Base-by-base conservation (phyloP, 2,797 vertebrate genomes). In the Danionella dracula region DNA sequence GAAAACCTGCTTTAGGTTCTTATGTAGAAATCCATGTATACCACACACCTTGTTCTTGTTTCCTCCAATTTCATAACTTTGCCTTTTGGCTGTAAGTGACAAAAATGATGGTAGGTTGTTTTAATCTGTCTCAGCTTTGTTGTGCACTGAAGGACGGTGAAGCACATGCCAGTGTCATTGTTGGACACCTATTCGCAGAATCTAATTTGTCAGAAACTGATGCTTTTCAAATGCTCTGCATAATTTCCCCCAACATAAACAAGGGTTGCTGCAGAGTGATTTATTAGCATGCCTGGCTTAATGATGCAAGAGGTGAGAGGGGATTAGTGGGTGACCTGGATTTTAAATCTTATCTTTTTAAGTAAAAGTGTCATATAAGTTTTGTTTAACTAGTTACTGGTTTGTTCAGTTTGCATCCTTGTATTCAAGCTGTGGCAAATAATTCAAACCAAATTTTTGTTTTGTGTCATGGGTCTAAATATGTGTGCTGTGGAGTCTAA, bases 151-250 rank as follows among this genome's bases (percentile, higher is more conserved):
- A 63, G 68, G 46, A 50, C 11, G 15, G 40, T 53, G 40, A 79
- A 80, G 75, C 64, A 63, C 58, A 37, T 32, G 79, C 81, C 76
- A 66, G 76, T 81, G 84, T 87, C 86, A 86, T 77, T 89, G 79
- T 83, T 83, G 76, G 83, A 75, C 82, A 82, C 84, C 86, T 87
- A 89, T 87, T 84, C 85, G 80, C 76, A 81, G 83, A 78, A 79
- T 75, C 86, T 87, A 88, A 89, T 90, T 87, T 79, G 90, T 90
- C 87, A 88, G 49, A 76, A 76, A 44, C 79, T 81, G 82, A 86
- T 79, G 76, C 82, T 82, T 81, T 86, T 84, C 83, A 86, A 84
- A 86, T 63, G 74, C 78, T 80, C 80, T 56, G 78, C 78, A 81
- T 88, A 89, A 89, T 88, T 85, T 82, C 81, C 55, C 80, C 79